These are phyloP conservation scores for Steatocranus sp. DNA, from an alignment of 2,797 vertebrate species.

Conservation along the genomic window DNA sequence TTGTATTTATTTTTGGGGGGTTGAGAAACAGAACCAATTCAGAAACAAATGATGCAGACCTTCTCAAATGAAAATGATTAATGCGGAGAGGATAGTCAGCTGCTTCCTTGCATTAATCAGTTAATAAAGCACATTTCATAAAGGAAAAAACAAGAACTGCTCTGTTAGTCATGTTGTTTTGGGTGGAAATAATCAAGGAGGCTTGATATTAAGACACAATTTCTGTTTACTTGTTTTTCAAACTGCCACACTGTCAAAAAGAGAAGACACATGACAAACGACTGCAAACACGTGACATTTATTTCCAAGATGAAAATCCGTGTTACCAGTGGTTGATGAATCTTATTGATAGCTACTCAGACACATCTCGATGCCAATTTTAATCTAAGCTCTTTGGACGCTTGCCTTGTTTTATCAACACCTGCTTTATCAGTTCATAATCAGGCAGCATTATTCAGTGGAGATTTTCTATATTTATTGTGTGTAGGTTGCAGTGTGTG, in stretches of 20 bases:
- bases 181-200: not conserved
- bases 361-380: not conserved
- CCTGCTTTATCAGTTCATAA: not conserved
- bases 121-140: not conserved
- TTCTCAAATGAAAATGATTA: slow-evolving; percentile 8
- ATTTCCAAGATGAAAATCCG: not conserved
- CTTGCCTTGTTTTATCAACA: not conserved
- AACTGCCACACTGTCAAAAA: not conserved
- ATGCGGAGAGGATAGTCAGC: not conserved
- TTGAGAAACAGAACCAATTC: not conserved
- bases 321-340: not conserved
- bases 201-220: not conserved
- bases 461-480: not conserved
- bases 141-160: not conserved
- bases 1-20: not conserved
- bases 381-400: not conserved
- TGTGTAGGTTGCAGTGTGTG: not conserved
- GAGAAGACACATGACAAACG: not conserved
- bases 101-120: slow-evolving; percentile 11
- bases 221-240: not conserved
- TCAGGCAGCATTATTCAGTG: not conserved
- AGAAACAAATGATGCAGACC: slow-evolving; percentile 26
- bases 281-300: not conserved
- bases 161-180: not conserved
- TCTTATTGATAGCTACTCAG: not conserved